Percentiles rank a stretch among this genome's conserved stretches.
Conservation (phyloP, 2,113 vertebrate species). For the Corvus hawaiiensis region DNA sequence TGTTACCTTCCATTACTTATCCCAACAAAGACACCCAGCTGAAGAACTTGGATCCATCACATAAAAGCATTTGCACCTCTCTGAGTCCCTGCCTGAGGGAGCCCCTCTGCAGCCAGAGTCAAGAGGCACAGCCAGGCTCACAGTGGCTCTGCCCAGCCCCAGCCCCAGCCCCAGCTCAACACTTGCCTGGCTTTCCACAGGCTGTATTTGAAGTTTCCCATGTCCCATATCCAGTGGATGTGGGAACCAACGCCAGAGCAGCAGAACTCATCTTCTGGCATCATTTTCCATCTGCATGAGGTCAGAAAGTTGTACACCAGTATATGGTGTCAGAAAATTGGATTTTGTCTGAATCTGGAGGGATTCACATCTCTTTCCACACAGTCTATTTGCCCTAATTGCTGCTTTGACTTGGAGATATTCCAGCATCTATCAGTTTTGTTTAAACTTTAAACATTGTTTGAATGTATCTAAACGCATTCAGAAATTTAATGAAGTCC, state of each 20-base stretch:
- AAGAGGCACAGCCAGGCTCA: background rate
- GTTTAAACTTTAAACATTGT: background rate
- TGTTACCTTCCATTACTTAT: background rate
- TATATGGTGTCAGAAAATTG: background rate
- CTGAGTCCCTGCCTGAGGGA: background rate
- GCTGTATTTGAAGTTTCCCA: background rate
- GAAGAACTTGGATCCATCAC: background rate
- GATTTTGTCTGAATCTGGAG: slow-evolving; percentile 5
- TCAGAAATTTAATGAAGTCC: slow-evolving; percentile 47
- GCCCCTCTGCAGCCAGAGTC: background rate
- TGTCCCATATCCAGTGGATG: background rate
- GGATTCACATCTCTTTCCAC: slow-evolving; percentile 5
- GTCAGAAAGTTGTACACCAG: background rate
- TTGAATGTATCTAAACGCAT: slow-evolving; percentile 27
- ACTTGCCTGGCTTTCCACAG: background rate
- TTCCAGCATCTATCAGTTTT: slow-evolving; percentile 18
- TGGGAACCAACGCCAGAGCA: background rate
- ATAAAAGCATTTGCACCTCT: background rate
- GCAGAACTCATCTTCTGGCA: background rate
- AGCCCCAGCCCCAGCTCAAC: background rate
- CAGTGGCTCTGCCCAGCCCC: background rate
- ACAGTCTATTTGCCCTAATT: slow-evolving; percentile 32
- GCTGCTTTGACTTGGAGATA: slow-evolving; percentile 1
- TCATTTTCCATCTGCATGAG: background rate
- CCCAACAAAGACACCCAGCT: background rate